A percentile compares a stretch with the other conserved stretches of the same genome.
phyloP scores from a whole-genome alignment of 1,140 invertebrate genomes.

The Leptinotarsa defecta region DNA sequence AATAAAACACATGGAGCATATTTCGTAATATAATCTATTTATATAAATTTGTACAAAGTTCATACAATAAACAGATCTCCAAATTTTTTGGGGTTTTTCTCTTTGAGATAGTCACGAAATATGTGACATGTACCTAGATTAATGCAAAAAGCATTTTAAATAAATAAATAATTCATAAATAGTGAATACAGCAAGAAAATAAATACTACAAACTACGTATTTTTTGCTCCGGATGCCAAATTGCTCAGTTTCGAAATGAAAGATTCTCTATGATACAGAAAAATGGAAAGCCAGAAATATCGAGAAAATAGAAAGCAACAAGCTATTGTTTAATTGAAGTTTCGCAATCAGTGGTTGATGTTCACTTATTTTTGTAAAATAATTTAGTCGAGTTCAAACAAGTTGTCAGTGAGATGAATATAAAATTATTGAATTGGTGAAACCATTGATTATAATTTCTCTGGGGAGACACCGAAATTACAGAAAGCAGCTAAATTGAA shows the following conservation, averaged over 20 bases:
- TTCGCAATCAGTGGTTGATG: neutral
- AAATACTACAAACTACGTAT: conserved; percentile 29
- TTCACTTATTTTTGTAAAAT: no score
- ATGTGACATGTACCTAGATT: conserved; percentile 56
- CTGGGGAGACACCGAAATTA: no score
- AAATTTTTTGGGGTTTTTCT: conserved; percentile 4
- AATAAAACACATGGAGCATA: conserved; percentile 37
- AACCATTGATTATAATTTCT: no score
- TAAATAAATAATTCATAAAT: conserved; percentile 44
- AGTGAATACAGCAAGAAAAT: conserved; percentile 47
- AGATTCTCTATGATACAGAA: conserved; percentile 24
- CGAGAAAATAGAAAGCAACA: conserved; percentile 1
- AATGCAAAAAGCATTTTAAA: conserved; percentile 47
- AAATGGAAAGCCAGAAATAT: conserved; percentile 7
- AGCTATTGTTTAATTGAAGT: neutral
- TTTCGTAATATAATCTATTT: conserved; percentile 42
- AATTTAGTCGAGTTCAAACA: no score
- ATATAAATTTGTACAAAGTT: conserved; percentile 35
- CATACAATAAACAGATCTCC: conserved; percentile 23
- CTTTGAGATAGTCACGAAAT: conserved; percentile 39
- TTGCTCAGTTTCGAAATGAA: conserved; percentile 19
- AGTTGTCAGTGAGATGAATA: no score
- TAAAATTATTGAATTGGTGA: no score
- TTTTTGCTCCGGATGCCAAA: conserved; percentile 13
- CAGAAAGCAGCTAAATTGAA: no score